Conservation (phyloP, 1,140 invertebrate species). For the Ostrea denselamellosa region DNA sequence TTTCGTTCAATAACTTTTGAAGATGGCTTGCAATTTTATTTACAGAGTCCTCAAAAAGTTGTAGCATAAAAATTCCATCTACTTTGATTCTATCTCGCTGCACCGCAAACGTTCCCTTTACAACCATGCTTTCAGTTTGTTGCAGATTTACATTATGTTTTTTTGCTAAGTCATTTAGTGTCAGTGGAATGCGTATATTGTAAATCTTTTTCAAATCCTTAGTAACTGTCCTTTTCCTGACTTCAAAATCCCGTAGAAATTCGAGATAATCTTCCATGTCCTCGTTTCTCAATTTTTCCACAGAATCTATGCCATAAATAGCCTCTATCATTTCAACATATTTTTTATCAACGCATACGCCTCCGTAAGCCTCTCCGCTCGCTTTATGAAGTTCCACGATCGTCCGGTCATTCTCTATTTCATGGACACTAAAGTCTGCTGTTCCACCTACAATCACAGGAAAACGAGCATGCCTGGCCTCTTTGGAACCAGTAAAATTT, state of each 20-base stretch:
- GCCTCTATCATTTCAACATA: background rate
- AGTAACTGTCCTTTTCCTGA: background rate
- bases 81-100: background rate
- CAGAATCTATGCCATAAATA: background rate
- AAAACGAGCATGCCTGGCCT: too few species aligned
- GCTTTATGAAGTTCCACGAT: background rate
- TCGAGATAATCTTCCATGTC: background rate
- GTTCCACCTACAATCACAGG: background rate
- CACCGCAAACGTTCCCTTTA: background rate
- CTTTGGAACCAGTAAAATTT: too few species aligned
- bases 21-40: background rate
- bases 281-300: background rate
- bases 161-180: background rate
- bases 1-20: slow-evolving; percentile 3
- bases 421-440: slow-evolving; percentile 10
- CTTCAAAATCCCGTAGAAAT: background rate
- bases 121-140: background rate
- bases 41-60: background rate
- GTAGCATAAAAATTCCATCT: background rate
- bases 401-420: background rate
- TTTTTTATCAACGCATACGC: background rate
- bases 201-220: background rate
- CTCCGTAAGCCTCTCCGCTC: background rate
- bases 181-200: background rate
- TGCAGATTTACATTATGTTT: background rate